Evolutionary conservation across 2,113 vertebrate genomes (phyloP), one percentile per base, ranked within the genome.

Genomic region (Leucoraja erinaceus): DNA sequence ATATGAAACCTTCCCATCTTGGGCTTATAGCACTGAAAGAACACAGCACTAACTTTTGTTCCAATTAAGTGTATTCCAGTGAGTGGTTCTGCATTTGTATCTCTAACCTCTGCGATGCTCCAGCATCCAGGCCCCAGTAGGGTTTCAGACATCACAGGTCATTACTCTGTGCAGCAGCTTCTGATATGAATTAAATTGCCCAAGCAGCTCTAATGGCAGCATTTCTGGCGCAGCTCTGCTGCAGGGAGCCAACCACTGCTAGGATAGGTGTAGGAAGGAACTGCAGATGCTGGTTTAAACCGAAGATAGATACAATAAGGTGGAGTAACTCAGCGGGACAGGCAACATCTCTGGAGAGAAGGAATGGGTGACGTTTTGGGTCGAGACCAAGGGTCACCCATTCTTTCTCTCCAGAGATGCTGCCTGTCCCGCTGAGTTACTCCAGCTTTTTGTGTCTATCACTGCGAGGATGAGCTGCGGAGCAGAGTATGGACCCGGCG

Each of bases 101-200:
- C 72, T 91, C 33, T 47, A 91, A 74, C 38, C 90, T 72, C 66
- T 14, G 59, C 88, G 11, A 66, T 54, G 66, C 22, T 91, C 66
- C 83, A 31, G 28, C 83, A 66, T 63, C 59, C 11, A 63, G 59
- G 83, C 83, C 66, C 66, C 90, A 91, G 90, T 14, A 72, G 90
- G 68, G 68, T 91, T 91, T 25, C 66, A 91, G 90, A 91, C 90
- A 74, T 38, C 72, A 72, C 72, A 28, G 33, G 54, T 72, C 72
- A 91, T 91, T 54, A 91, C 33, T 72, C 25, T 91, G 54, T 54
- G 25, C 90, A 47, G 90, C 90, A 91, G 90, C 31, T 38, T 72
- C 68, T 54, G 66, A 72, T 72, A 91, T 54, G 90, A 91, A 72
- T 72, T 91, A 91, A 90, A 91, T 91, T 91, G 59, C 68, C 68